phyloP scores from a whole-genome alignment of 2,113 vertebrate species.

The Nyctibius bracteatus region DNA sequence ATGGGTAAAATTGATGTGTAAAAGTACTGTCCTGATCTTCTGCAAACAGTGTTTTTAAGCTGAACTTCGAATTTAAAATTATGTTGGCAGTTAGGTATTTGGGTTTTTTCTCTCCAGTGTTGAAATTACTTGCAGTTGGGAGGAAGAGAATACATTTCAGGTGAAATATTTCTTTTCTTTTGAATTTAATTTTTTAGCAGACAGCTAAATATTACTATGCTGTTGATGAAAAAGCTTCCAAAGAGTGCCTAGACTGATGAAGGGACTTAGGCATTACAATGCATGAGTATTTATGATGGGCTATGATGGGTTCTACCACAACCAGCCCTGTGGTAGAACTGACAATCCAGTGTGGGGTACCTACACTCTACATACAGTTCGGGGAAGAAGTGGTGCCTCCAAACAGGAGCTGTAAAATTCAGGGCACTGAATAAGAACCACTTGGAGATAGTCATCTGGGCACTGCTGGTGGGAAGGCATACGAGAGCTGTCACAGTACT shows the following conservation, averaged over 20 bases:
- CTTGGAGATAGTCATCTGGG: neutral
- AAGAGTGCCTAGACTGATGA: neutral
- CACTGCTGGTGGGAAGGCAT: neutral
- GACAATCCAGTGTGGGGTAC: neutral
- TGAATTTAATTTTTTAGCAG: neutral
- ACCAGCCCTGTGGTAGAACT: neutral
- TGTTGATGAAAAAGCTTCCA: neutral
- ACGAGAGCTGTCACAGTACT: neutral
- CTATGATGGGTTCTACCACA: no score
- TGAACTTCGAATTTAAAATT: neutral
- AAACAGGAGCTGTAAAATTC: neutral
- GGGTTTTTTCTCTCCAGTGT: rapidly evolving
- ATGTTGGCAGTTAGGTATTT: neutral
- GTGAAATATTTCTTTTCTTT: neutral
- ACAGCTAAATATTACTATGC: neutral
- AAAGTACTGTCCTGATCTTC: neutral
- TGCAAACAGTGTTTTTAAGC: neutral
- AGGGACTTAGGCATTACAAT: neutral
- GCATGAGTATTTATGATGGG: neutral
- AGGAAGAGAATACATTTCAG: neutral
- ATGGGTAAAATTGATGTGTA: neutral
- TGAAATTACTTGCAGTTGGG: neutral
- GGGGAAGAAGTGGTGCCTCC: neutral
- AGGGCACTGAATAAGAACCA: neutral
- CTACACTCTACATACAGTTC: neutral